Evolutionary conservation across 2,888 invertebrate genomes (phyloP), one percentile per base, ranked within the genome.

Genomic region (Linnaemya vulpina): DNA sequence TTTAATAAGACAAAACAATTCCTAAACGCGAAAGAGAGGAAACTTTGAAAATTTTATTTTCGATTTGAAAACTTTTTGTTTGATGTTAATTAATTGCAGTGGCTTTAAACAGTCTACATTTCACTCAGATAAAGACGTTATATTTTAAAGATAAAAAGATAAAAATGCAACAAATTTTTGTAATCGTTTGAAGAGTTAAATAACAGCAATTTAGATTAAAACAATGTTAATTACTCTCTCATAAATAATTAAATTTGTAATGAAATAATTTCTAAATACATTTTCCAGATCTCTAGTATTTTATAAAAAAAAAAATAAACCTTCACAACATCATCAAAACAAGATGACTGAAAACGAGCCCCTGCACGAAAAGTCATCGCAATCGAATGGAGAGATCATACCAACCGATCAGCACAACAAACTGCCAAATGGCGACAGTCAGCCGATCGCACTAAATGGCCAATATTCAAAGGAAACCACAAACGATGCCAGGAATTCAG

Each of bases 291-390:
- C 17, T 38, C 0, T 17, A 49, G 3, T 30, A 30, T 30, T 30
- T 17, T 22, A 46, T 22, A 53, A 4, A 46, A 30, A 63, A n/a
- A n/a, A 22, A 53, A 4, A 46, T 43, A 63, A n/a, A n/a, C n/a
- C n/a, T 65, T 35, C 15, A 43, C n/a, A 55, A 68, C 49, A 67
- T 17, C 17, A 17, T 20, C n/a, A 3, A 65, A n/a, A n/a, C n/a
- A n/a, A 77, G 60, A 91, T 91, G 91, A 87, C 89, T 22, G 91
- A 91, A 86, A 89, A 88, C 84, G 91, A 90, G 73, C 91, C 89
- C 17, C 87, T 91, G 22, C 89, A 91, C 40, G 89, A 88, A 17
- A 86, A 86, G n/a, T 58, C 87, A 65, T 65, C 58, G 7, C 70
- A 73, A 17, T 5, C 84, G 17, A 90, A 90, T 83, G 90, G 87